Evolutionary conservation across 2,113 vertebrate genomes (phyloP).

Genomic region (Dasyurus viverrinus): DNA sequence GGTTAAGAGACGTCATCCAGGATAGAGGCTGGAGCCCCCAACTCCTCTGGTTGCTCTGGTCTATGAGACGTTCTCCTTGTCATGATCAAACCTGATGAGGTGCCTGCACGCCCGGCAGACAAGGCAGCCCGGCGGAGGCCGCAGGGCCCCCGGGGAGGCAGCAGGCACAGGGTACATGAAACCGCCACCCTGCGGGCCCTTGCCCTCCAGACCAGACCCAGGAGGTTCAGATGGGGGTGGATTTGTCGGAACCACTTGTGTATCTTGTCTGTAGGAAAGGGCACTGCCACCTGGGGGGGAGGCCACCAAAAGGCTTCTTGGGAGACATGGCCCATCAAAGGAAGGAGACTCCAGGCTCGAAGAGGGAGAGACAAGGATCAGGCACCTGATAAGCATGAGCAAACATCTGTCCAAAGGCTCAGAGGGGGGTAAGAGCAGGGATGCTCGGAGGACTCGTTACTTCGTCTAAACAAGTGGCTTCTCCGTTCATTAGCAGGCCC

Average conservation of each 20-base stretch:
- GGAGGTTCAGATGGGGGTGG: too few species aligned
- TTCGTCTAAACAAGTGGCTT: background rate
- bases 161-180: background rate
- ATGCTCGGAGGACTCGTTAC: background rate
- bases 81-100: background rate
- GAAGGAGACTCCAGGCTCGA: background rate
- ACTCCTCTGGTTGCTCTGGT: background rate
- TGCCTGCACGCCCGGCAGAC: background rate
- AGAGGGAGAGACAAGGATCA: background rate
- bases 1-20: background rate
- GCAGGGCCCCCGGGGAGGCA: background rate
- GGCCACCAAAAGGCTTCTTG: background rate
- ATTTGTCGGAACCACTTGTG: too few species aligned
- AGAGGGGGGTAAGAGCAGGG: background rate
- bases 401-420: background rate
- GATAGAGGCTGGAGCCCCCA: background rate
- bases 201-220: background rate
- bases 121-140: background rate
- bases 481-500: background rate
- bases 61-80: background rate
- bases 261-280: background rate
- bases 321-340: background rate
- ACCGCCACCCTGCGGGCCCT: background rate
- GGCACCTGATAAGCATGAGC: background rate
- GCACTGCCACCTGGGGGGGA: background rate